Conservation (phyloP, 2,888 invertebrate genomes). For the Anarsia innoxiella region DNA sequence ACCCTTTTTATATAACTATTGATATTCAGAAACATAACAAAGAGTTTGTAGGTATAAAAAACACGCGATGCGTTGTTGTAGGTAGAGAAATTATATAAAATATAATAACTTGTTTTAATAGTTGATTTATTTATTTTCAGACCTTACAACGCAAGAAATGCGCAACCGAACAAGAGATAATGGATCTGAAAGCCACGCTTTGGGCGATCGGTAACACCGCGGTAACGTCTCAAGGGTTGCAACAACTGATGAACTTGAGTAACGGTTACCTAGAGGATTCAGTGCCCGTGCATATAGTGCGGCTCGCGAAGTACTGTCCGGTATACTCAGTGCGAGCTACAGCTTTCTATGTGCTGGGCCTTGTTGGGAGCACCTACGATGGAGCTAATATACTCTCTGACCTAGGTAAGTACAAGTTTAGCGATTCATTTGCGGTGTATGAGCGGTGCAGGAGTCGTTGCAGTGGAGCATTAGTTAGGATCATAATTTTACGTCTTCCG, state of each 20-base stretch:
- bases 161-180: conserved; percentile 79
- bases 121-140: too few relatives aligned
- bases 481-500: too few relatives aligned
- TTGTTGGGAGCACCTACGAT: conserved; percentile 87
- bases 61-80: neutral
- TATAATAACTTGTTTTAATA: too few relatives aligned
- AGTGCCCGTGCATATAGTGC: conserved; percentile 65
- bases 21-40: too few relatives aligned
- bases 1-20: too few relatives aligned
- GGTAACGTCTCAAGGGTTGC: conserved; percentile 84
- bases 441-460: too few relatives aligned
- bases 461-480: too few relatives aligned
- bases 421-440: too few relatives aligned
- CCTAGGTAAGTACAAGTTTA: conserved; percentile 79
- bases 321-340: conserved; percentile 93
- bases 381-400: conserved; percentile 87
- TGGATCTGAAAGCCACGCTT: conserved; percentile 88
- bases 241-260: conserved; percentile 78
- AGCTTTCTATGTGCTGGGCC: conserved; percentile 90
- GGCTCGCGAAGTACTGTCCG: conserved; percentile 85
- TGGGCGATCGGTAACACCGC: conserved; percentile 93
- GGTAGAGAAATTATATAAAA: too few relatives aligned
- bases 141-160: conserved; percentile 71
- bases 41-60: too few relatives aligned
- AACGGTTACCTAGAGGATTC: conserved; percentile 54